Conservation (phyloP, 2,113 vertebrate species). For the Toxotes jaculatrix region DNA sequence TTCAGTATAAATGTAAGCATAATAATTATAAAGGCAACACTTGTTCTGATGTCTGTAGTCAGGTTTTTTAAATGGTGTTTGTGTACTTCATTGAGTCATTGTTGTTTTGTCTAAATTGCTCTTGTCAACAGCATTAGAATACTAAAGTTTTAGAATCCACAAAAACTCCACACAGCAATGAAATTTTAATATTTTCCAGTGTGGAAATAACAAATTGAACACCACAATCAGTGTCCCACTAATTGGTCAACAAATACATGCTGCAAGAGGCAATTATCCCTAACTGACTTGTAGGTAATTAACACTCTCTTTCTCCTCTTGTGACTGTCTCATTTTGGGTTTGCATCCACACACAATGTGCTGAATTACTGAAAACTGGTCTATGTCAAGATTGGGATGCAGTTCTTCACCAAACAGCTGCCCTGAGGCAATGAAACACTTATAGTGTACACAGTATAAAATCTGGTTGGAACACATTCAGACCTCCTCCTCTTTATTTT, state of each 20-base stretch:
- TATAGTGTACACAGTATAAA: background rate
- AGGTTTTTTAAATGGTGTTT: background rate
- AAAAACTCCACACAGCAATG: background rate
- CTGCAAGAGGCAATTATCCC: conserved; percentile 30
- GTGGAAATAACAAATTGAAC: background rate
- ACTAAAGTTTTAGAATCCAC: background rate
- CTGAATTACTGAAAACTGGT: no score
- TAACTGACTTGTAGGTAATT: conserved; percentile 36
- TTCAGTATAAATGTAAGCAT: background rate
- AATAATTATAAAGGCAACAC: background rate
- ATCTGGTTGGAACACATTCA: background rate
- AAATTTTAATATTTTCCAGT: background rate
- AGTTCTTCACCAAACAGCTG: no score
- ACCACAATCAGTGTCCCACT: conserved; percentile 9
- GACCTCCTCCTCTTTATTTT: background rate
- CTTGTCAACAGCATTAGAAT: background rate
- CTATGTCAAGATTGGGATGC: no score
- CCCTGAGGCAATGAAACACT: background rate
- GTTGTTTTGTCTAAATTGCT: background rate
- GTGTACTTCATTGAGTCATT: background rate
- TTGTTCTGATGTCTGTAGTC: background rate
- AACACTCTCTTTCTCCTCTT: conserved; percentile 10
- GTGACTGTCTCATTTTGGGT: conserved; percentile 9
- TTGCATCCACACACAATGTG: background rate
- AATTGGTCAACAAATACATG: conserved; percentile 36